phyloP scores from a whole-genome alignment of 2,888 invertebrate species.

The Melieria picta region DNA sequence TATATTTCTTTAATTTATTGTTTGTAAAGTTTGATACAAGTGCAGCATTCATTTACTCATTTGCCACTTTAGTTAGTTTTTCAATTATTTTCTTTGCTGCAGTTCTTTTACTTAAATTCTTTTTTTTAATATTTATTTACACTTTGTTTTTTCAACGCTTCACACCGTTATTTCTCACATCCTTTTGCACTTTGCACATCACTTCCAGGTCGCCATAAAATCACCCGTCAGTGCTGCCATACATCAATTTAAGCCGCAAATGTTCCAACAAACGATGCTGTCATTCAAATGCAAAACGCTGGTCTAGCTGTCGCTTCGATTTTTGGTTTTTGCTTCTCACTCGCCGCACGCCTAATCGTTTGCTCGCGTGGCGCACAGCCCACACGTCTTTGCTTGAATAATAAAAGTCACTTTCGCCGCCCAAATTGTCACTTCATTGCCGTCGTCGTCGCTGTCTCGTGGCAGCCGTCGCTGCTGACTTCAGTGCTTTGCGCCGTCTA shows the following conservation, averaged over 20 bases:
- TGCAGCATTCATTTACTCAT: constrained; percentile 1
- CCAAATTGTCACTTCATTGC: constrained; percentile 24
- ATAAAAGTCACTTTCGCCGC: constrained; percentile 21
- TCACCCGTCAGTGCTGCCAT: too few species aligned
- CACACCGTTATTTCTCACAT: not conserved
- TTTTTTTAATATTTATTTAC: constrained; percentile 8
- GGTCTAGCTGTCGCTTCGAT: not conserved
- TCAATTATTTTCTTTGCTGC: constrained; percentile 24
- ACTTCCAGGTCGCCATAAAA: too few species aligned
- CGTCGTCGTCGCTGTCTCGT: not conserved
- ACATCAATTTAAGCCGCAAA: not conserved
- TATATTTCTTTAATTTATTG: constrained; percentile 7
- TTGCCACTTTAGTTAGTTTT: constrained; percentile 29
- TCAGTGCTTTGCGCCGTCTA: constrained; percentile 34
- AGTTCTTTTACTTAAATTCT: not conserved
- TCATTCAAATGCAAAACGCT: constrained; percentile 4
- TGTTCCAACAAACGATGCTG: not conserved
- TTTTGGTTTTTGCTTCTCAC: not conserved
- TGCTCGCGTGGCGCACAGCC: constrained; percentile 2
- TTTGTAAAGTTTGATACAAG: not conserved
- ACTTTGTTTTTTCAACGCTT: constrained; percentile 9
- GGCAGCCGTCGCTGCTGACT: constrained; percentile 7
- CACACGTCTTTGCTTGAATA: constrained; percentile 27
- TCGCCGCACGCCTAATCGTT: not conserved
- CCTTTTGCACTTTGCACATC: not conserved